Base-by-base conservation (phyloP, 1,140 invertebrate genomes). In the Brachionus rubens region DNA sequence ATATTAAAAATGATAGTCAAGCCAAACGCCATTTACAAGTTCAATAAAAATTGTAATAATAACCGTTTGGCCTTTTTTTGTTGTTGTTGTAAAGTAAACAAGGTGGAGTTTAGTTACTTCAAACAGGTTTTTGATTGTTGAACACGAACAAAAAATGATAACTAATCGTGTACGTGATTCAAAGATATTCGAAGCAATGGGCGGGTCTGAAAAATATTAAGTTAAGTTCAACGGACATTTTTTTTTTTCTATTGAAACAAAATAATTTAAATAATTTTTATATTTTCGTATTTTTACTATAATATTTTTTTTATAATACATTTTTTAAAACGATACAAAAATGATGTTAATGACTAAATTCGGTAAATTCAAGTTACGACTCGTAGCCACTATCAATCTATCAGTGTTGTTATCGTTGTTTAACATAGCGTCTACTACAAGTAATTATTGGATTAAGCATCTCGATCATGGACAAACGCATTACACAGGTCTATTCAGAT, bases 321-420 rank as follows among this genome's bases (percentile, higher is more conserved):
- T 59, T 62, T 9, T 19, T 16, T 21, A n/a, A 21, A 1, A 30
- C 2, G 2, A 16, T 43, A 41, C 36, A 65, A 65, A 36, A 36
- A 72, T 72, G 68, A 72, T 72, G 50, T 40, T 72, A 33, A 72
- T 72, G 68, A 72, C 68, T 33, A 72, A 72, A 72, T 72, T 72
- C n/a, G 68, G 68, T 26, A 72, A 72, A 72, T 72, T 72, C 24
- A 72, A 72, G 46, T 28, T 72, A 24, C 24, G 68, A 4, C 46
- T 72, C 24, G 36, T 72, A 12, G 68, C 68, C 12, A 72, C 46
- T 40, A 72, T 72, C 12, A 72, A 72, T 14, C 41, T 72, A 14
- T 72, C 68, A 33, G 50, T 72, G 9, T 14, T 72, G 6, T 24
- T 72, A 0, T 48, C 46, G 0, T 6, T 72, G 4, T 33, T 72